A percentile compares a stretch with the other conserved stretches of the same genome.
These are phyloP conservation scores for Myiozetetes cayanensis DNA, from an alignment of 2,113 vertebrate species.

Conservation along the genomic window DNA sequence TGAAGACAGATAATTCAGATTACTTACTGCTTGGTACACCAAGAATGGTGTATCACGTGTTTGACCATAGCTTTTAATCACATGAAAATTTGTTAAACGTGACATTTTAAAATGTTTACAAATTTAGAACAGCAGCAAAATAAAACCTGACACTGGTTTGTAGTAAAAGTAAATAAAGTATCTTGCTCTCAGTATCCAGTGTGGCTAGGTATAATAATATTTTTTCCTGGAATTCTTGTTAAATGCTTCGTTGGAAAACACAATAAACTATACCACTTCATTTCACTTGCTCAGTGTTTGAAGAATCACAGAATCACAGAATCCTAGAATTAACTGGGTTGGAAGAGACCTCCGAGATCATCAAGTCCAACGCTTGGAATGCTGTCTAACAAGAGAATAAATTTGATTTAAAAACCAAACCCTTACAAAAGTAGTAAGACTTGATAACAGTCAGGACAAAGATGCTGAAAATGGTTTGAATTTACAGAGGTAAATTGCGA, in stretches of 20 bases:
- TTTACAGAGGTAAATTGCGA: not conserved
- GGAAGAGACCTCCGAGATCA: too few relatives aligned
- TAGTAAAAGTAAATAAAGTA: not conserved
- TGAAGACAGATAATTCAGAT: not conserved
- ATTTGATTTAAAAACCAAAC: not conserved
- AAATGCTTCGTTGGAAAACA: not conserved
- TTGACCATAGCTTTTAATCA: not conserved
- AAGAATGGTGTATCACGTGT: not conserved
- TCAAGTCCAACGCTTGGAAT: too few relatives aligned
- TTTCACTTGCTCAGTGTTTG: not conserved
- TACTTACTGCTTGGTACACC: fast-evolving
- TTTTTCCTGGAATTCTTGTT: not conserved
- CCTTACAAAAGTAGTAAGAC: not conserved
- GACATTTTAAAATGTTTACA: not conserved
- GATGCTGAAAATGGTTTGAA: not conserved
- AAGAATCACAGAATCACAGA: not conserved
- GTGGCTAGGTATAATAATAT: not conserved
- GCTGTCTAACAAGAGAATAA: not conserved
- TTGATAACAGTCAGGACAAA: not conserved
- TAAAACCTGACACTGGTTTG: not conserved
- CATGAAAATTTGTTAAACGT: not conserved
- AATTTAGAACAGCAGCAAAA: not conserved
- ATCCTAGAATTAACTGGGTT: too few relatives aligned
- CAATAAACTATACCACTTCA: not conserved
- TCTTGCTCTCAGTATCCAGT: not conserved